A percentile compares a stretch with the other conserved stretches of the same genome.
Evolutionary conservation across 2,888 invertebrate species (phyloP).

Genomic region (Petrolisthes cinctipes): DNA sequence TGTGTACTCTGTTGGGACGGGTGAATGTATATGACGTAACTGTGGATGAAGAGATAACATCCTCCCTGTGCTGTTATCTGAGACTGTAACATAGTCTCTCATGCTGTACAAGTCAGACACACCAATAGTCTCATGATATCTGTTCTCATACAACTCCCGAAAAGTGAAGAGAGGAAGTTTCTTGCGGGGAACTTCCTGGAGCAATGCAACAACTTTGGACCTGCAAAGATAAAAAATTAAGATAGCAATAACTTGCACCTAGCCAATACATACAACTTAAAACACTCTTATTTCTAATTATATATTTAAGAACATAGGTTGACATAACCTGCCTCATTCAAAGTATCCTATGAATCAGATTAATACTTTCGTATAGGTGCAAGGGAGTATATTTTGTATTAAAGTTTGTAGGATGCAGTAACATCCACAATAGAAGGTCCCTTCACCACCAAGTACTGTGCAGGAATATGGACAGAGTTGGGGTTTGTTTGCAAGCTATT

Average conservation of each 20-base stretch:
- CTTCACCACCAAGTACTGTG: too few species aligned
- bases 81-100: constrained; percentile 82
- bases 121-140: constrained; percentile 79
- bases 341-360: too few species aligned
- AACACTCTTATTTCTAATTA: too few species aligned
- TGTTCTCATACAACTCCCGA: constrained; percentile 84
- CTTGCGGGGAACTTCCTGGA: constrained; percentile 82
- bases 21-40: constrained; percentile 75
- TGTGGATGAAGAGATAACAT: constrained; percentile 80
- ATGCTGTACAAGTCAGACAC: constrained; percentile 76
- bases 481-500: too few species aligned
- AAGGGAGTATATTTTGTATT: too few species aligned
- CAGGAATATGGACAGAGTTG: too few species aligned
- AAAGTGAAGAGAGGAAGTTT: constrained; percentile 84
- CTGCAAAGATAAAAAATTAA: constrained; percentile 70
- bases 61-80: constrained; percentile 76
- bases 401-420: too few species aligned
- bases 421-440: too few species aligned
- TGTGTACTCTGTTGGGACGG: constrained; percentile 67
- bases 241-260: not conserved
- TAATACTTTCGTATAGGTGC: too few species aligned
- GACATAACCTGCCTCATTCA: too few species aligned
- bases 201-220: constrained; percentile 80
- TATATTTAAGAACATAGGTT: too few species aligned
- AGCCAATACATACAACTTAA: too few species aligned